Base-by-base conservation (phyloP, 2,888 invertebrate species). In the Xanthostigma xanthostigma region DNA sequence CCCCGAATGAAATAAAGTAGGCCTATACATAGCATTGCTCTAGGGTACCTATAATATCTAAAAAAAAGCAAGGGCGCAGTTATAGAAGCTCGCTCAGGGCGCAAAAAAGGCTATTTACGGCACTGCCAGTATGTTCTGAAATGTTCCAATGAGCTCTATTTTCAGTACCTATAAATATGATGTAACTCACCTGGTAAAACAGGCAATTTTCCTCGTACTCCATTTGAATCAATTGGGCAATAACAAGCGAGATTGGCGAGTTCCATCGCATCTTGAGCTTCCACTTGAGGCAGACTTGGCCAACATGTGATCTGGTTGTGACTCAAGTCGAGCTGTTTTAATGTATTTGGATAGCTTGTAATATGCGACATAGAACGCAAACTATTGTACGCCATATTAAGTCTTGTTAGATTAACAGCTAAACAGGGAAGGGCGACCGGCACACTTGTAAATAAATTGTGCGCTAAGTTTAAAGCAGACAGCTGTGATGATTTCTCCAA, bases 351-450 rank as follows among this genome's bases (percentile, higher is more conserved):
- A 65, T 92, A 94, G 46, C 87, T 85, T 10, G 89, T 89, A 48
- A 95, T 86, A 60, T 84, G 83, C 2, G 91, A 91, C 81, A 93
- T 84, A 0, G 81, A 81, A 53, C 78, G 64, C 44, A 79, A 70
- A 51, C 82, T 82, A 66, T 97, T 97, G 61, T 90, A 89, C 0
- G 93, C 84, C 76, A 98, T 79, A 63, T 94, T 94, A 12, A 98
- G 75, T 38, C 90, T 72, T 0, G 88, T 84, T 34, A 98, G 74
- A 57, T 81, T 80, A 0, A 92, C 85, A 6, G 92, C 94, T 49
- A 91, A 72, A 62, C 98, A 98, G 2, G 96, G 86, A 38, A 98
- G 69, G 42, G 88, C 86, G 2, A 80, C 76, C 0, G 97, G 97
- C 51, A 96, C 81, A 56, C 81, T 79, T 36, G 82, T 81, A 64